Base-by-base conservation (phyloP, 2,113 vertebrate genomes). In the Odontophorus gujanensis region DNA sequence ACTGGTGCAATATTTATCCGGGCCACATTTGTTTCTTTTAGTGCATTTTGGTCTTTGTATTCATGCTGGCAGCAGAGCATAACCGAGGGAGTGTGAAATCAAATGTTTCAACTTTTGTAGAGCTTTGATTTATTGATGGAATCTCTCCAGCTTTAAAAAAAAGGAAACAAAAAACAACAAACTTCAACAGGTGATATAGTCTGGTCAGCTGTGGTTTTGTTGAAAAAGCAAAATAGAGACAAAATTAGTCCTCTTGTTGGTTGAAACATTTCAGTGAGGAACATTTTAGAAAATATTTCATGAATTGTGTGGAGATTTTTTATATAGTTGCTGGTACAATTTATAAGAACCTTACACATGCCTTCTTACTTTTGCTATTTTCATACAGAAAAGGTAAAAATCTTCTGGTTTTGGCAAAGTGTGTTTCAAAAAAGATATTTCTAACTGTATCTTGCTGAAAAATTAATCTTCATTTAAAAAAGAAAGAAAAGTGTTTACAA, bases 31-130 rank as follows among this genome's bases (percentile, higher is more conserved):
- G 4, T 14, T 58, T 19, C 32, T 74, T 38, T 9, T 38, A 45
- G 13, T 62, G 1, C 1, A 0, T 25, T 38, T 67, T 20, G 1
- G 21, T 7, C 22, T 71, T 38, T 28, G 6, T n/a, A 5, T 19
- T 87, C 6, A 1, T 65, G 36, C 18, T 53, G 51, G 68, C 25
- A 16, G 4, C 25, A 81, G 28, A 3, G 16, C 0, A 1, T 17
- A 51, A 28, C 22, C 9, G 18, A 75, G 30, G 9, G 6, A 3
- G 71, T 32, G 17, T 28, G 18, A 36, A 66, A 30, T 32, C 12
- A 66, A 32, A 25, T 15, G 1, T 11, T 73, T 72, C 38, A 63
- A 0, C 21, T 19, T 43, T 65, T 42, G 40, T 26, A 65, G 40
- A 65, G 30, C 19, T 32, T 65, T 32, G 40, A 65, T 65, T 65